A percentile compares a stretch with the other conserved stretches of the same genome.
These are phyloP conservation scores for Deroplatys truncata DNA, from an alignment of 2,888 invertebrate genomes.

Conservation along the genomic window DNA sequence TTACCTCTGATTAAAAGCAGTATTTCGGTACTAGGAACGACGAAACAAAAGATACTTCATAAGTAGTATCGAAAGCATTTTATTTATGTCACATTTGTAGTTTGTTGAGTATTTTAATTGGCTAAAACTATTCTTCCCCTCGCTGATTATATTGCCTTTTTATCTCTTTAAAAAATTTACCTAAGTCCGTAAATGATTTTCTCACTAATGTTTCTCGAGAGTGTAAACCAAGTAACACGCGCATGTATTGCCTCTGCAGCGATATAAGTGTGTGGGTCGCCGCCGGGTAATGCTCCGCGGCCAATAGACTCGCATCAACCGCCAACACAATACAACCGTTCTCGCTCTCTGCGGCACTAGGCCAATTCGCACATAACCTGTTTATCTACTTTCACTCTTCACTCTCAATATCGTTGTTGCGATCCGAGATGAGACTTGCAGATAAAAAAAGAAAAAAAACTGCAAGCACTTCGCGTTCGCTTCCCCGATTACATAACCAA, in stretches of 20 bases:
- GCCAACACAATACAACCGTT: background rate
- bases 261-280: background rate
- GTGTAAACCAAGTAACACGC: too few species aligned
- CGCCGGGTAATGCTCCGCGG: background rate
- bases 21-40: too few species aligned
- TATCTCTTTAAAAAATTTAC: too few species aligned
- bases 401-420: background rate
- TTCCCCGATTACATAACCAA: background rate
- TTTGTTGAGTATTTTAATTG: too few species aligned
- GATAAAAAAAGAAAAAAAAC: background rate
- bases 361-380: background rate
- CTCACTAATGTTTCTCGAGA: background rate
- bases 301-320: background rate
- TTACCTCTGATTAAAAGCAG: too few species aligned
- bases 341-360: background rate
- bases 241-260: too few species aligned
- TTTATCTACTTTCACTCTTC: background rate
- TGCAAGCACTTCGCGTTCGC: background rate
- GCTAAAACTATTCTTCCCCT: too few species aligned
- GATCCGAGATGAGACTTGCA: background rate
- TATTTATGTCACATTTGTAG: too few species aligned
- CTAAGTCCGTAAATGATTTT: background rate
- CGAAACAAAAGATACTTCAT: too few species aligned
- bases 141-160: too few species aligned
- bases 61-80: too few species aligned